A percentile compares a stretch with the other conserved stretches of the same genome.
phyloP scores from a whole-genome alignment of 2,113 vertebrate species.

The Myodes glareolus region DNA sequence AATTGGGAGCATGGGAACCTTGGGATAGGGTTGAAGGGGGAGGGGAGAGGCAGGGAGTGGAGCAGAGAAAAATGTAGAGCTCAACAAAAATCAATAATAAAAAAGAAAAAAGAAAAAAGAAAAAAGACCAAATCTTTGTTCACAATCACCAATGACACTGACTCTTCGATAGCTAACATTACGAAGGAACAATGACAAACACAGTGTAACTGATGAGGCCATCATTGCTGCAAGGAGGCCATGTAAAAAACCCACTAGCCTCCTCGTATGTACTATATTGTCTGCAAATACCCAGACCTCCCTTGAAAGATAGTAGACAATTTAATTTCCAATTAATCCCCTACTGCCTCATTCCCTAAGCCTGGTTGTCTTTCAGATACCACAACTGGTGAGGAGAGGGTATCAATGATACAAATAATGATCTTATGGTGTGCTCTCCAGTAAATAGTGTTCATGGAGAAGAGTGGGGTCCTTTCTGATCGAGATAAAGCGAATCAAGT shows the following conservation, averaged over 20 bases:
- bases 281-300: not conserved
- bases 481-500: not conserved
- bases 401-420: not conserved
- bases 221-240: not conserved
- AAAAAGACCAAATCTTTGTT: not conserved
- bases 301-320: conserved; percentile 20
- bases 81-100: too few species aligned
- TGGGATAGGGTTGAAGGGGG: too few species aligned
- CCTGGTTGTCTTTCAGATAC: not conserved
- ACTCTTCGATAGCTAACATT: not conserved
- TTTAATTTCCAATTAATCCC: not conserved
- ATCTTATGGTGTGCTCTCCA: not conserved
- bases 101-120: too few species aligned
- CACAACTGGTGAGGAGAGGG: not conserved
- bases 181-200: not conserved
- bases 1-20: too few species aligned
- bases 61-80: too few species aligned
- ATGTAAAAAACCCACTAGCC: not conserved
- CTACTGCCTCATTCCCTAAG: not conserved
- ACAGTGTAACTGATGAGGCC: not conserved
- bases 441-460: not conserved
- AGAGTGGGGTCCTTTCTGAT: not conserved
- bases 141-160: not conserved
- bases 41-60: too few species aligned
- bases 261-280: not conserved